Base-by-base conservation (phyloP, 2,113 vertebrate species). In the Aspiorhynchus laticeps region DNA sequence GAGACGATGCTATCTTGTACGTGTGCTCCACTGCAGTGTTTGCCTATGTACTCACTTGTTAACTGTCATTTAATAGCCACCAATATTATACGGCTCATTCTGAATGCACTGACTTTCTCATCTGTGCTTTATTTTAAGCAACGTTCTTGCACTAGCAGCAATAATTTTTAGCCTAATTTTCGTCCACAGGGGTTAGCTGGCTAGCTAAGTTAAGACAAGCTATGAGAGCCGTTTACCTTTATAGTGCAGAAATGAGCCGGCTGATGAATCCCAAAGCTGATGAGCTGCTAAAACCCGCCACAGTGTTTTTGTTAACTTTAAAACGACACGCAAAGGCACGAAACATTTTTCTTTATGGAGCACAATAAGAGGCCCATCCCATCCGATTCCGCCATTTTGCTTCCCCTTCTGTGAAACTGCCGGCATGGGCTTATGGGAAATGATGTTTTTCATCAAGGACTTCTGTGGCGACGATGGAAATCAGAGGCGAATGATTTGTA, bases 301-400 rank as follows among this genome's bases (percentile, higher is more conserved):
- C 31, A 26, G 3, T 15, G 28, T 28, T 19, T 19, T 1, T 4
- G 26, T 17, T 36, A 7, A 63, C 59, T 65, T 24, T 14, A 36
- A 74, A 9, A 75, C 67, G 48, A 24, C 0, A 7, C n/a, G 41
- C 9, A 8, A 17, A 73, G 2, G 6, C 3, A 61, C 59, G 31
- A 86, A 91, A 89, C 17, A 21, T 92, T 89, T 85, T 71, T 78
- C 65, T 61, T 91, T 92, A 79, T 90, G 80, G 77, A 91, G 82
- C 89, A 90, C 89, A 93, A 92, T 88, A 90, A 91, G 85, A 91
- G 90, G 86, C 89, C 90, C 89, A 80, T 73, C 93, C 90, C 92
- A 93, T 95, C 94, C 53, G 87, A 33, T 17, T 93, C 94, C 94
- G 95, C 96, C 95, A 96, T 96, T 94, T 95, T 94, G 92, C 90